Conservation (phyloP, 2,888 invertebrate species). For the Mesoligia furuncula region DNA sequence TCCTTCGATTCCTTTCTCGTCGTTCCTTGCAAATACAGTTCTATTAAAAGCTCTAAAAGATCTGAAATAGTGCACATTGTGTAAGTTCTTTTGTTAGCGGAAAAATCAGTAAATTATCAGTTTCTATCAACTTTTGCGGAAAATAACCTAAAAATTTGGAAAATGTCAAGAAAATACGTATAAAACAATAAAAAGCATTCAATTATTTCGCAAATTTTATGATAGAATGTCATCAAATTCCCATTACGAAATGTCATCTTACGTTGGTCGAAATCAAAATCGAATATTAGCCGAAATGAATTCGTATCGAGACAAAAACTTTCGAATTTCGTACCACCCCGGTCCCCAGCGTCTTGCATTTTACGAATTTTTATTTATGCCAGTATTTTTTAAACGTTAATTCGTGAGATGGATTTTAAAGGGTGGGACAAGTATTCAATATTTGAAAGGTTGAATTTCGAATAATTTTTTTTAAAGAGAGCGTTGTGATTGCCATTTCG, state of each 20-base stretch:
- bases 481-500: constrained; percentile 43
- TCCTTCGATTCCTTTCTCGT: too few species aligned
- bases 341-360: constrained; percentile 77
- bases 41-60: background rate
- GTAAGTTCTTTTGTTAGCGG: background rate
- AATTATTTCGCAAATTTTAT: background rate
- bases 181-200: background rate
- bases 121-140: background rate
- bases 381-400: constrained; percentile 82
- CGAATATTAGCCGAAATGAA: constrained; percentile 82
- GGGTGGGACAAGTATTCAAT: constrained; percentile 59
- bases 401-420: constrained; percentile 83
- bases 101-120: background rate
- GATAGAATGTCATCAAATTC: constrained; percentile 14
- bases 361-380: constrained; percentile 80
- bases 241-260: constrained; percentile 50
- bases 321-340: constrained; percentile 70
- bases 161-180: background rate
- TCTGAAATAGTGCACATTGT: background rate
- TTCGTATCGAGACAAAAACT: constrained; percentile 74
- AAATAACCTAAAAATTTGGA: background rate
- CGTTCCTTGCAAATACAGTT: too few species aligned
- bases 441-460: constrained; percentile 65
- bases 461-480: constrained; percentile 41
- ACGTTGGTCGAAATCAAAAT: constrained; percentile 62